Conservation (phyloP, 2,113 vertebrate species). For the Taurulus bubalis region DNA sequence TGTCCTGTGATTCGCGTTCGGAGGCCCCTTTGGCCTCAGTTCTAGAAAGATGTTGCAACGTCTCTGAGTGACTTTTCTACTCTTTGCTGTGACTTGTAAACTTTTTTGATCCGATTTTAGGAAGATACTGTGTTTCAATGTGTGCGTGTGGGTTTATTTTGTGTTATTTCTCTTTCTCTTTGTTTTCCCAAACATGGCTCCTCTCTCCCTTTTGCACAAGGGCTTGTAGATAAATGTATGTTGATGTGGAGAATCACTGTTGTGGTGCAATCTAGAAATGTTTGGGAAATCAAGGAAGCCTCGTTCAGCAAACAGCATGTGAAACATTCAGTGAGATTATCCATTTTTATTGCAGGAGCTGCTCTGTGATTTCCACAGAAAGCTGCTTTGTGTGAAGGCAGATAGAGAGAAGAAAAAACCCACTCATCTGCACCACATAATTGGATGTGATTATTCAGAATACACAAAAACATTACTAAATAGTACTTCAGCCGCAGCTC, state of each 20-base stretch:
- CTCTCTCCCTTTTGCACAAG: conserved; percentile 61
- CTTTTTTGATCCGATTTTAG: conserved; percentile 37
- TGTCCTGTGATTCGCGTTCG: conserved; percentile 39
- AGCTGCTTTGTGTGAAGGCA: conserved; percentile 27
- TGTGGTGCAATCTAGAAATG: conserved; percentile 59
- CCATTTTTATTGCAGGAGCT: conserved; percentile 58
- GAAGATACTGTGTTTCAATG: conserved; percentile 55
- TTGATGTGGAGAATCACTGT: conserved; percentile 56
- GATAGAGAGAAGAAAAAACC: not conserved
- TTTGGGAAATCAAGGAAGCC: conserved; percentile 78
- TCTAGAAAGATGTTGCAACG: conserved; percentile 49
- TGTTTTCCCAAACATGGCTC: conserved; percentile 71
- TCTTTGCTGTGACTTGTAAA: conserved; percentile 62
- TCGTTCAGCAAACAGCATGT: conserved; percentile 62
- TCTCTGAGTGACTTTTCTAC: conserved; percentile 67
- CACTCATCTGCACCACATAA: conserved; percentile 17
- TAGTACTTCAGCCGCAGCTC: conserved; percentile 36
- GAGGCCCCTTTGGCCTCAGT: conserved; percentile 58
- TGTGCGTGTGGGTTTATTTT: conserved; percentile 11
- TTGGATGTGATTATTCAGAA: conserved; percentile 35
- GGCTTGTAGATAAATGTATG: conserved; percentile 68
- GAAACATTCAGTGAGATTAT: conserved; percentile 75
- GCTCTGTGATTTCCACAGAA: conserved; percentile 37
- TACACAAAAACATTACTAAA: not conserved
- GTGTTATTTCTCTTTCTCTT: conserved; percentile 24